Conservation (phyloP, 2,113 vertebrate genomes). For the Hyla sarda region DNA sequence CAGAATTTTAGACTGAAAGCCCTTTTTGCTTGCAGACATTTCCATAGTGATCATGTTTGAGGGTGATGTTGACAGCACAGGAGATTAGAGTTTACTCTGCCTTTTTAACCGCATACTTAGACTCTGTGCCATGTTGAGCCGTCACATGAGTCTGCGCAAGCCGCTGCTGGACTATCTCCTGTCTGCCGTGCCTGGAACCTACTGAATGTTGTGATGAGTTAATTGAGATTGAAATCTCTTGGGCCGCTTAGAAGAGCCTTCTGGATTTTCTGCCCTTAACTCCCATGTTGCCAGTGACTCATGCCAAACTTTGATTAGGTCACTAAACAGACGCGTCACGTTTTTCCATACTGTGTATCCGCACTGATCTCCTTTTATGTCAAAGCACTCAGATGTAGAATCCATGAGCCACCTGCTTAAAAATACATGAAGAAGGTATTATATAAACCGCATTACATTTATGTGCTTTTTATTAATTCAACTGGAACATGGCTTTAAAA, state of each 20-base stretch:
- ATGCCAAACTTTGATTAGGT: conserved; percentile 45
- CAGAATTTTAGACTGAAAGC: conserved; percentile 47
- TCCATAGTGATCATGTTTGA: conserved; percentile 17
- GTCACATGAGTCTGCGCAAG: conserved; percentile 39
- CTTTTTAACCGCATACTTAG: conserved; percentile 50
- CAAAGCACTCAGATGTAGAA: neutral
- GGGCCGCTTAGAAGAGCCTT: conserved; percentile 5
- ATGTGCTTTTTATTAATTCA: neutral
- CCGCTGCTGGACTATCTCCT: conserved; percentile 11
- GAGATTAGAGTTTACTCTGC: conserved; percentile 27
- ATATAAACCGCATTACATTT: conserved; percentile 3
- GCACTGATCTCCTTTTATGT: conserved; percentile 32
- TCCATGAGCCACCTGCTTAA: neutral
- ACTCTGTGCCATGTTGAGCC: conserved; percentile 7
- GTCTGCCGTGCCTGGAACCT: conserved; percentile 25
- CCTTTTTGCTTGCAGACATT: conserved; percentile 32
- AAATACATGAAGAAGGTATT: conserved; percentile 8
- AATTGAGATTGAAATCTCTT: conserved; percentile 43
- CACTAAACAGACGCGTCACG: conserved; percentile 34
- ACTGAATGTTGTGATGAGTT: conserved; percentile 23
- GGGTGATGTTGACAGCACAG: conserved; percentile 23
- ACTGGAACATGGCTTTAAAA: neutral
- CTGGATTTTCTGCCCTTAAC: neutral
- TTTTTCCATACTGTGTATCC: neutral
- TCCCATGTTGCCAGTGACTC: conserved; percentile 4